Percentiles rank a stretch among this genome's conserved stretches.
Conservation (phyloP, 1,140 invertebrate genomes). For the Nephotettix cincticeps region DNA sequence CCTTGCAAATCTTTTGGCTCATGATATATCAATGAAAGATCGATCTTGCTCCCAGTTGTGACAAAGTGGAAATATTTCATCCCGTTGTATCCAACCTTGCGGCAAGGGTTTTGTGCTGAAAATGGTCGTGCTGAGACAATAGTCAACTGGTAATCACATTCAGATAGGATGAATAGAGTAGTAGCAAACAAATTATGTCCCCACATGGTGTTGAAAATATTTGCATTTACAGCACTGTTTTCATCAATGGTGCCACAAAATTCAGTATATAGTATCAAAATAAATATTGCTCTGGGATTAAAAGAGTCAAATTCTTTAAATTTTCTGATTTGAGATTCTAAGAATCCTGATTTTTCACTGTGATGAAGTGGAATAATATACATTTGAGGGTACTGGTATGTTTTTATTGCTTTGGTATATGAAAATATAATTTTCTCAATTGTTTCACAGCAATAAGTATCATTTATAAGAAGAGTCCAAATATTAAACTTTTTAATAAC, state of each 20-base stretch:
- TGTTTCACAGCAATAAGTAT: constrained; percentile 3
- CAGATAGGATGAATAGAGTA: background rate
- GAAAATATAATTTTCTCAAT: background rate
- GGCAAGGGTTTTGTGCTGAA: background rate
- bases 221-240: background rate
- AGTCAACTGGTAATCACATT: background rate
- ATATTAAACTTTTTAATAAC: background rate
- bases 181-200: background rate
- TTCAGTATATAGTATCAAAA: background rate
- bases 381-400: background rate
- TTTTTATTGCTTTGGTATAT: background rate
- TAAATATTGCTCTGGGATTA: background rate
- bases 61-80: background rate
- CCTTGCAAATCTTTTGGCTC: background rate
- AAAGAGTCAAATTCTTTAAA: background rate
- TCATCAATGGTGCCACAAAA: background rate
- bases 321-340: background rate
- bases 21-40: background rate
- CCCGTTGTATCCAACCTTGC: background rate
- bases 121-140: background rate
- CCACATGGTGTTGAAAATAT: constrained; percentile 1
- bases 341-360: background rate
- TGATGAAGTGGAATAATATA: background rate
- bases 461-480: background rate
- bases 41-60: background rate